Base-by-base conservation (phyloP, 2,888 invertebrate species). In the Drymonia ruficornis region DNA sequence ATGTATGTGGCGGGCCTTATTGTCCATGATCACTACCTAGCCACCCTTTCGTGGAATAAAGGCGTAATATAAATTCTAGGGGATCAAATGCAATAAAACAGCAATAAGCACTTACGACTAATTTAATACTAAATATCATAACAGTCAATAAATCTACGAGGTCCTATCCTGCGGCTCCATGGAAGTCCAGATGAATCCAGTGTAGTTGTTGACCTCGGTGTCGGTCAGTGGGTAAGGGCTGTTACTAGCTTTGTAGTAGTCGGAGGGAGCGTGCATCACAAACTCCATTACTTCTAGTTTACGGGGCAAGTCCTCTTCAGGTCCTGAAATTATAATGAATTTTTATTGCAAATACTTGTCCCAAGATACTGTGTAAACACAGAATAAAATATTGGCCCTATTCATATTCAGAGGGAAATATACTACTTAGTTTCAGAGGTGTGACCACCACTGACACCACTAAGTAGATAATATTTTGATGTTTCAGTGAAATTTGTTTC, bases 181-280 rank as follows among this genome's bases (percentile, higher is more conserved):
- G 0, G 93, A 87, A 0, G 95, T 94, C 96, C 96, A 96, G 62
- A 96, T 93, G 71, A 92, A 96, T 0, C 95, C 95, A 16, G 78
- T 89, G 46, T 89, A 84, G 53, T 90, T 84, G 57, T 93, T 91
- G 0, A 93, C 68, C 49, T 91, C 89, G 2, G 81, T 83, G 50
- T 94, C 91, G 0, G 83, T 85, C 46, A 93, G 86, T 0, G 97
- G 96, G 82, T 96, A 98, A 0, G 98, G 97, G 13, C 95, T 95
- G 63, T 94, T 95, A 67, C 94, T 95, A 9, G 96, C 94, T 77
- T 96, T 95, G 84, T 96, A 98, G 87, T 98, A 98, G 83, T 98
- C 98, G 0, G 97, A 97, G 0, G 98, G 98, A 0, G 98, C 97
- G 76, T 98, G 98, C 96, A 98, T 98, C 16, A 98, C 95, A 88